These are phyloP conservation scores for Scophthalmus maximus DNA, from an alignment of 2,113 vertebrate species.

Conservation along the genomic window DNA sequence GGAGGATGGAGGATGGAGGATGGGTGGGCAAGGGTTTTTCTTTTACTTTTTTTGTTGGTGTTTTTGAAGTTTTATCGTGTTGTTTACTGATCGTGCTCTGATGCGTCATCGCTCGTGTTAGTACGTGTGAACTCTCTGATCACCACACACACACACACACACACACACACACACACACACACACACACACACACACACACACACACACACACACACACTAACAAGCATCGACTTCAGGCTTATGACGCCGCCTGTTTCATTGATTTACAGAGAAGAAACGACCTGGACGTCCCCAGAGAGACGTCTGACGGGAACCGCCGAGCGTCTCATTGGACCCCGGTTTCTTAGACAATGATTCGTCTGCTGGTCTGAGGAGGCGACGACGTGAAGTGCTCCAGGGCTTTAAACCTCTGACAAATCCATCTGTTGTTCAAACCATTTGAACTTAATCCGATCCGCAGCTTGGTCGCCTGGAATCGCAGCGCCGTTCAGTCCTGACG, in stretches of 20 bases:
- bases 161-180: no score
- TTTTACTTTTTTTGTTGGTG: constrained; percentile 1
- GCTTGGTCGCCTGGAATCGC: no score
- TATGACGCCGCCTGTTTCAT: neutral
- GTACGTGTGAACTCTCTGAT: no score
- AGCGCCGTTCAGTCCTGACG: no score
- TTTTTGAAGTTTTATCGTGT: constrained; percentile 11
- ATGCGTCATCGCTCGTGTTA: neutral
- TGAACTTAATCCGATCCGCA: no score
- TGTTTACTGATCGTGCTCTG: neutral
- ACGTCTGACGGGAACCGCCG: constrained; percentile 19
- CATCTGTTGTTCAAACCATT: no score
- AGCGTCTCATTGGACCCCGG: constrained; percentile 26
- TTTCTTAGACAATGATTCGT: constrained; percentile 29
- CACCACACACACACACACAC: no score
- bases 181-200: no score
- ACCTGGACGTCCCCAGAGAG: constrained; percentile 18
- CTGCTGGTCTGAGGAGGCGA: constrained; percentile 7
- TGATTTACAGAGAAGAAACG: constrained; percentile 41
- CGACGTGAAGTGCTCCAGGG: no score
- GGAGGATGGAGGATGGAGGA: neutral
- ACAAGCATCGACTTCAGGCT: neutral
- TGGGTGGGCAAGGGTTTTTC: constrained; percentile 20
- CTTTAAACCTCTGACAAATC: no score
- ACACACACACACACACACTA: neutral